phyloP scores from a whole-genome alignment of 2,888 invertebrate species.

The Ctenicera cuprea region DNA sequence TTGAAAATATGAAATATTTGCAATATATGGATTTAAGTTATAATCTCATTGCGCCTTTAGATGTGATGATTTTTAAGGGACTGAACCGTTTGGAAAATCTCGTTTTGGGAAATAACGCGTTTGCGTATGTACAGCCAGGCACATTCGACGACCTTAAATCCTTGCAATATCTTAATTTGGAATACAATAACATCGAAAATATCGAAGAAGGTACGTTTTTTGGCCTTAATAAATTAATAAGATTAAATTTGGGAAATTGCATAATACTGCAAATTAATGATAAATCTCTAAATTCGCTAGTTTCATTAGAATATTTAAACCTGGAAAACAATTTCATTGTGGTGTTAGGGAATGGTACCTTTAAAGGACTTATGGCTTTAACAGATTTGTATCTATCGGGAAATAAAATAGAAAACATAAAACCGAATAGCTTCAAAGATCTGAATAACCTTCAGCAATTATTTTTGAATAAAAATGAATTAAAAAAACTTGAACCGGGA shows the following conservation, averaged over 20 bases:
- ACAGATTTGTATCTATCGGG: constrained; percentile 32
- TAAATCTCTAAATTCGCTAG: constrained; percentile 11
- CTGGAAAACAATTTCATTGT: constrained; percentile 43
- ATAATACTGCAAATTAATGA: constrained; percentile 27
- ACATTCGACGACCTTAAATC: constrained; percentile 35
- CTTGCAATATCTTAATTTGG: constrained; percentile 38
- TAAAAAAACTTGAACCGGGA: constrained; percentile 31
- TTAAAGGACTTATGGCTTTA: constrained; percentile 24
- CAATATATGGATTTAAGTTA: constrained; percentile 42
- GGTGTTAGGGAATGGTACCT: constrained; percentile 25
- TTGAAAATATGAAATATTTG: constrained; percentile 34
- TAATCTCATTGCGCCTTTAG: constrained; percentile 36
- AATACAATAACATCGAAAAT: constrained; percentile 43
- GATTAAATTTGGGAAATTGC: constrained; percentile 44
- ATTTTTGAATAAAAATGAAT: constrained; percentile 27
- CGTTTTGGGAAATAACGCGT: constrained; percentile 43
- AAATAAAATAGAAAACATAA: constrained; percentile 30
- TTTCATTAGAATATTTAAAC: constrained; percentile 31
- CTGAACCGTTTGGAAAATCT: constrained; percentile 26
- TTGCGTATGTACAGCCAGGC: constrained; percentile 10
- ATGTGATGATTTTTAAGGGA: constrained; percentile 32
- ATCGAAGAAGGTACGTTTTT: constrained; percentile 33
- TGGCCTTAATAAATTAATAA: constrained; percentile 14
- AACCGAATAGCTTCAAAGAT: constrained; percentile 40
- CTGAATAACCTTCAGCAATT: constrained; percentile 29